Conservation (phyloP, 2,113 vertebrate genomes). For the Toxotes chatareus region DNA sequence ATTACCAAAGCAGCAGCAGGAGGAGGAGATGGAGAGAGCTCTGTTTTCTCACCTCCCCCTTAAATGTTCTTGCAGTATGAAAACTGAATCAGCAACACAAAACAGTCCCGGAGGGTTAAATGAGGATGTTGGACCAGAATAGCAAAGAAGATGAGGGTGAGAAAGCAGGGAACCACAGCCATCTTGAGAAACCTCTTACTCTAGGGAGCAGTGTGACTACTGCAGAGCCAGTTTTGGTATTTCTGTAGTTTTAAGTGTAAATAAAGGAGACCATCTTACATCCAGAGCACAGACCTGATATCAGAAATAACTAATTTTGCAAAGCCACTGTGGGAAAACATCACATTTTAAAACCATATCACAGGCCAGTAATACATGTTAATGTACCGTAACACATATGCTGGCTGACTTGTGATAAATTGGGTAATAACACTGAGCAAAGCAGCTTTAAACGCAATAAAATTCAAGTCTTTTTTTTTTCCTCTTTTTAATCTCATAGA, state of each 20-base stretch:
- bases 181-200: too few species aligned
- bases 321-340: background rate
- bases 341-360: background rate
- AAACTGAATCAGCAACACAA: conserved; percentile 41
- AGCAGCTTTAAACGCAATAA: background rate
- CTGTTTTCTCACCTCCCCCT: conserved; percentile 62
- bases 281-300: too few species aligned
- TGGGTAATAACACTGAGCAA: too few species aligned
- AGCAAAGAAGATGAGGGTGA: background rate
- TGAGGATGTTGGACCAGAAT: conserved; percentile 13
- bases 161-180: background rate
- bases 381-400: background rate
- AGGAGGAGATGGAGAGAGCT: conserved; percentile 1
- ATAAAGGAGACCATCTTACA: too few species aligned
- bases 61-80: conserved; percentile 48
- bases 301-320: background rate
- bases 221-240: too few species aligned
- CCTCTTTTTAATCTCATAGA: conserved; percentile 36
- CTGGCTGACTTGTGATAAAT: background rate
- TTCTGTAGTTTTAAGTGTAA: too few species aligned
- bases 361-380: background rate
- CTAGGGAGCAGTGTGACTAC: too few species aligned
- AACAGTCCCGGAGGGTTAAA: conserved; percentile 3
- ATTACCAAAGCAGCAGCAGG: conserved; percentile 2
- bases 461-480: background rate